A percentile compares a stretch with the other conserved stretches of the same genome.
Evolutionary conservation across 2,888 invertebrate genomes (phyloP).

Genomic region (Calephelis perditalis): DNA sequence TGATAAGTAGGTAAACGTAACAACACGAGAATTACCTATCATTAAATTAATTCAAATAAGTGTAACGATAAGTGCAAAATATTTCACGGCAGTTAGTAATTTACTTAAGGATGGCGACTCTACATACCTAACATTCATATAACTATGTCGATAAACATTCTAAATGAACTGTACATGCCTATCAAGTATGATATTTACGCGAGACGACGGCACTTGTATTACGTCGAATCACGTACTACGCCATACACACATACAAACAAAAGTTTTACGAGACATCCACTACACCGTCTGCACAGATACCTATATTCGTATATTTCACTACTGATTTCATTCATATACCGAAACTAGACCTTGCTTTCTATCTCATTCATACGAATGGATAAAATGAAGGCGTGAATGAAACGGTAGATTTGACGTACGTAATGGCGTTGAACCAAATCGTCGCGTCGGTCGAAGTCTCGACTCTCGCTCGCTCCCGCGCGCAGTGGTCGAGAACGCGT

Average conservation of each 20-base stretch:
- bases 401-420: constrained; percentile 51
- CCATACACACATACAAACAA: constrained; percentile 51
- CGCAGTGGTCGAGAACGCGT: constrained; percentile 68
- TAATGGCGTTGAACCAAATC: constrained; percentile 70
- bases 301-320: constrained; percentile 40
- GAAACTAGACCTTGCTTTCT: constrained; percentile 70
- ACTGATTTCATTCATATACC: constrained; percentile 74
- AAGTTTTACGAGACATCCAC: constrained; percentile 62
- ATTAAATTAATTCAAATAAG: too few relatives aligned
- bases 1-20: too few relatives aligned
- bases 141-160: constrained; percentile 14
- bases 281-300: constrained; percentile 43
- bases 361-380: constrained; percentile 56
- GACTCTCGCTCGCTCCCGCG: constrained; percentile 68
- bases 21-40: too few relatives aligned
- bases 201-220: constrained; percentile 53
- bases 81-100: neutral
- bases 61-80: too few relatives aligned
- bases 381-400: constrained; percentile 44
- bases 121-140: neutral
- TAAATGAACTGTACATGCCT: constrained; percentile 31
- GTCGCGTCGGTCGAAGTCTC: constrained; percentile 63
- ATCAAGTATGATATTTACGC: constrained; percentile 52
- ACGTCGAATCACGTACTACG: constrained; percentile 56
- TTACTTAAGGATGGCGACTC: neutral